These are phyloP conservation scores for Dryoscopus gambensis DNA, from an alignment of 2,113 vertebrate genomes.

Conservation along the genomic window DNA sequence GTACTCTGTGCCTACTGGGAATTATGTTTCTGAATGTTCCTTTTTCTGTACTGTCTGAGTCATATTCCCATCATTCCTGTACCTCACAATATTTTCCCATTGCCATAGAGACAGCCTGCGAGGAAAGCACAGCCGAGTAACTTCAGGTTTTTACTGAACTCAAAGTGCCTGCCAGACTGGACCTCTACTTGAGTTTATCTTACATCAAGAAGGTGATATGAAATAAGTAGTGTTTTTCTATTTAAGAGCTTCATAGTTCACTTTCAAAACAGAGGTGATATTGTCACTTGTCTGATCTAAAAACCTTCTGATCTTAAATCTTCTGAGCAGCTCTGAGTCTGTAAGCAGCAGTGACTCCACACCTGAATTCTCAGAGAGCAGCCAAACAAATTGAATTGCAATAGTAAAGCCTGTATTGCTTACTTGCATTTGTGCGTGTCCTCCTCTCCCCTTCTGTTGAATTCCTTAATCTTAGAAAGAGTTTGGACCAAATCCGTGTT, in stretches of 20 bases:
- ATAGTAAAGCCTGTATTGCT: neutral
- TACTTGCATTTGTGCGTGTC: neutral
- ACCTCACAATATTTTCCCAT: constrained; percentile 77
- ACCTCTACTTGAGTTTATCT: neutral
- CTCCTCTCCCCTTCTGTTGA: neutral
- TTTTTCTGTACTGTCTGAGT: constrained; percentile 67
- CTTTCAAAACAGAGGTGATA: neutral
- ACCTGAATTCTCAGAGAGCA: neutral
- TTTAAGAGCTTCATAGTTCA: neutral
- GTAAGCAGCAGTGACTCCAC: neutral
- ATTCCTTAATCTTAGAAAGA: constrained; percentile 30
- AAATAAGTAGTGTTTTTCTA: neutral
- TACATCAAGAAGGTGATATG: neutral
- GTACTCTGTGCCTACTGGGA: constrained; percentile 18
- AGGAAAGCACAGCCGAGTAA: constrained; percentile 36
- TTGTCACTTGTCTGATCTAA: neutral
- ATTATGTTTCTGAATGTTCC: constrained; percentile 47
- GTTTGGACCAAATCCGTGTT: neutral
- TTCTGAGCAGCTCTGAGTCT: neutral
- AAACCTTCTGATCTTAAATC: neutral
- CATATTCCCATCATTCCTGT: constrained; percentile 73
- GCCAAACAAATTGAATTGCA: neutral
- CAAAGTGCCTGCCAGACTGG: neutral
- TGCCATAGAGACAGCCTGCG: constrained; percentile 67
- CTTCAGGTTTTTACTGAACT: constrained; percentile 37